phyloP scores from a whole-genome alignment of 2,797 vertebrate species.

The Tangara arthus region DNA sequence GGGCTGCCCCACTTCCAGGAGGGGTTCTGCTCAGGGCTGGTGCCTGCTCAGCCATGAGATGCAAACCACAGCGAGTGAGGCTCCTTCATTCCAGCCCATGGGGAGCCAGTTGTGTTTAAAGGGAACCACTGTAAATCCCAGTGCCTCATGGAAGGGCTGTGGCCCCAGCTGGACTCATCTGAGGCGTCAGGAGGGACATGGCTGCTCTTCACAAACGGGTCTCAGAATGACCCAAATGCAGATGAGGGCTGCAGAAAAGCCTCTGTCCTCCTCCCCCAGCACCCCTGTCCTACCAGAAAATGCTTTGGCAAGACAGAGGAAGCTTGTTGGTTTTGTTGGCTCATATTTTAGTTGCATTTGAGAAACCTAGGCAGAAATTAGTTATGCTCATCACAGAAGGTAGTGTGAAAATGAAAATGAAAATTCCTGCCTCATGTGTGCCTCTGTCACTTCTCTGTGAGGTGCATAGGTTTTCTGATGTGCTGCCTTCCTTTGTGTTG shows the following conservation, averaged over 20 bases:
- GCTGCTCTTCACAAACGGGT: fast-evolving
- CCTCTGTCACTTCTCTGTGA: background rate
- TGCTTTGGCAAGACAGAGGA: background rate
- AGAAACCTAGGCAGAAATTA: background rate
- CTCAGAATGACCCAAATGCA: background rate
- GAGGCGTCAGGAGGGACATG: fast-evolving
- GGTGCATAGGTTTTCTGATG: fast-evolving
- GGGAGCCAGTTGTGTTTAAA: background rate
- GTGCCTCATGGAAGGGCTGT: fast-evolving
- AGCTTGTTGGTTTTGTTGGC: background rate
- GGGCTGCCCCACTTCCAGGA: background rate
- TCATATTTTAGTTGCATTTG: background rate
- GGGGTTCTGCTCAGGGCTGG: fast-evolving
- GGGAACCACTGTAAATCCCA: fast-evolving
- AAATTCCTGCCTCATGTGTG: background rate
- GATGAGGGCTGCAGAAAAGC: background rate
- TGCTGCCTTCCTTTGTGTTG: background rate
- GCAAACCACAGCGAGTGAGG: background rate
- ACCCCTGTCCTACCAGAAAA: background rate
- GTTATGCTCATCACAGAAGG: background rate
- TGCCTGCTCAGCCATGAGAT: background rate
- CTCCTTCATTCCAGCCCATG: background rate
- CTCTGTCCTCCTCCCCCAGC: fast-evolving
- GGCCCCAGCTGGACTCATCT: background rate
- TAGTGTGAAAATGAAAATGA: background rate